Evolutionary conservation across 2,888 invertebrate species (phyloP).

Genomic region (Hydrotaea diabolus): DNA sequence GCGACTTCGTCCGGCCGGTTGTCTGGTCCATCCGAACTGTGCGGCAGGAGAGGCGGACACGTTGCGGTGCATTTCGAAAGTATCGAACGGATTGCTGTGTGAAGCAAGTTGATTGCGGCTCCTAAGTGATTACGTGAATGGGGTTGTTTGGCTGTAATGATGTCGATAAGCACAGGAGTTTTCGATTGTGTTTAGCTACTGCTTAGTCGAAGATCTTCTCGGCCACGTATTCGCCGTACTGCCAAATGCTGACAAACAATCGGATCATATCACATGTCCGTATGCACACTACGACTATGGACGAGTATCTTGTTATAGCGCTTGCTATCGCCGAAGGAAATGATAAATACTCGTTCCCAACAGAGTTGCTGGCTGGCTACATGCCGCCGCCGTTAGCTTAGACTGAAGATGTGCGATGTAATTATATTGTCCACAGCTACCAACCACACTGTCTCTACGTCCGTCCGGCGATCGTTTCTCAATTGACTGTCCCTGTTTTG

Average conservation of each 20-base stretch:
- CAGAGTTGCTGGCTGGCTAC: conserved; percentile 55
- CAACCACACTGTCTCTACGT: conserved; percentile 27
- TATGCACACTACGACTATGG: conserved; percentile 11
- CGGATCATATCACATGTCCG: conserved; percentile 24
- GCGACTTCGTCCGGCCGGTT: neutral
- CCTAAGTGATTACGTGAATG: conserved; percentile 58
- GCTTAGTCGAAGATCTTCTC: conserved; percentile 36
- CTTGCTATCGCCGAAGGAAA: conserved; percentile 56
- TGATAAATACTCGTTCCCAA: conserved; percentile 64
- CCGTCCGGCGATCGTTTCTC: conserved; percentile 49
- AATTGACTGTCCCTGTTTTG: conserved; percentile 42
- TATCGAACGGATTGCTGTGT: neutral
- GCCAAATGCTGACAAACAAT: conserved; percentile 25
- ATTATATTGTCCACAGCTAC: conserved; percentile 70
- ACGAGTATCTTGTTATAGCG: conserved; percentile 56
- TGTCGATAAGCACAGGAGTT: conserved; percentile 59
- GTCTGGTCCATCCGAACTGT: neutral
- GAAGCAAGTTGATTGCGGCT: conserved; percentile 14
- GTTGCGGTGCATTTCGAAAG: neutral
- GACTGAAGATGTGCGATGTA: conserved; percentile 68
- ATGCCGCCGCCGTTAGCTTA: conserved; percentile 27
- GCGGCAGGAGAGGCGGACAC: neutral
- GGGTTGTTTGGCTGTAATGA: conserved; percentile 64
- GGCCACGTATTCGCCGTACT: neutral
- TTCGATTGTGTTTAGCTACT: conserved; percentile 35